A percentile compares a stretch with the other conserved stretches of the same genome.
phyloP scores from a whole-genome alignment of 2,888 invertebrate species.

The Rhabditoides inermis region DNA sequence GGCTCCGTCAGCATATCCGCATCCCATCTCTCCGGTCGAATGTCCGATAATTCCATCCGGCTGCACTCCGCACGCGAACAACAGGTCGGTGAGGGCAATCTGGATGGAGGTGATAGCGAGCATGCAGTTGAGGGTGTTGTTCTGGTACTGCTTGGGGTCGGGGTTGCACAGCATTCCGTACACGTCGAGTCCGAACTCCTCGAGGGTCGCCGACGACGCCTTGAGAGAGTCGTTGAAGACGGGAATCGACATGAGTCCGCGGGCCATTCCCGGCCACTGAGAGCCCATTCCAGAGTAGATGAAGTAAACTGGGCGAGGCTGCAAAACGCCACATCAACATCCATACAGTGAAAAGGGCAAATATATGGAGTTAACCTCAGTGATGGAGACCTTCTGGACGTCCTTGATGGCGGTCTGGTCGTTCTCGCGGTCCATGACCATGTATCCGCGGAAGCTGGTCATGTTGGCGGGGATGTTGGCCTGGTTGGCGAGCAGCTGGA shows the following conservation, averaged over 20 bases:
- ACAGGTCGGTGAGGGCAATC: conserved; percentile 83
- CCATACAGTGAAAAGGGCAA: neutral
- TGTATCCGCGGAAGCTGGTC: conserved; percentile 69
- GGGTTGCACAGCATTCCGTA: conserved; percentile 65
- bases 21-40: conserved; percentile 74
- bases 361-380: no score
- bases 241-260: conserved; percentile 72
- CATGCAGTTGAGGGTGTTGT: conserved; percentile 77
- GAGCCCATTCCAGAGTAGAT: conserved; percentile 96
- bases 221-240: conserved; percentile 71
- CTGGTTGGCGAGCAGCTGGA: conserved; percentile 44
- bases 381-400: conserved; percentile 33
- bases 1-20: conserved; percentile 91
- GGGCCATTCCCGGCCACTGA: conserved; percentile 93
- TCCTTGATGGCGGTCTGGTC: conserved; percentile 29
- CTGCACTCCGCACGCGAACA: conserved; percentile 67
- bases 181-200: conserved; percentile 74
- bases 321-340: neutral
- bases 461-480: conserved; percentile 65
- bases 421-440: conserved; percentile 63
- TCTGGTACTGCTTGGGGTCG: conserved; percentile 63
- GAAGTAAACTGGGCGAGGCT: conserved; percentile 70
- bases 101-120: conserved; percentile 89
- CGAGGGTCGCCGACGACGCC: conserved; percentile 57
- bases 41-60: conserved; percentile 84